Evolutionary conservation across 2,888 invertebrate species (phyloP).

Genomic region (Malthinus flaveolus): DNA sequence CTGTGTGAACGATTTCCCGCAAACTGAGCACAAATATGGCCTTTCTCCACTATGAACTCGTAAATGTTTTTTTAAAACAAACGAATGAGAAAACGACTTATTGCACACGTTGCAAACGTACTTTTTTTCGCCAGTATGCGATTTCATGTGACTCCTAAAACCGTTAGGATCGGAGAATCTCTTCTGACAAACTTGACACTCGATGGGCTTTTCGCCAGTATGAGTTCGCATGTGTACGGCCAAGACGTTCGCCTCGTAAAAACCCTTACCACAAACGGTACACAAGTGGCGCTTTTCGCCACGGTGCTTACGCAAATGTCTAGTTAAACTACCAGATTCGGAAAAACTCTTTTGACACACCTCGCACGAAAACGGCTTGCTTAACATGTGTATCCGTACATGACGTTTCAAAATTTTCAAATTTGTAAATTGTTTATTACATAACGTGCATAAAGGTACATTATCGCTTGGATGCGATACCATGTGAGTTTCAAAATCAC

Average conservation of each 20-base stretch:
- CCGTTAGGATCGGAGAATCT: constrained; percentile 47
- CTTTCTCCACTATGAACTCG: constrained; percentile 45
- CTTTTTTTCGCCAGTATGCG: constrained; percentile 46
- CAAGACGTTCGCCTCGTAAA: constrained; percentile 48
- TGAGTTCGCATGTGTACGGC: constrained; percentile 46
- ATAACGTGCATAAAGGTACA: constrained; percentile 41
- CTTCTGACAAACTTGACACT: constrained; percentile 43
- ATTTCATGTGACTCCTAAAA: constrained; percentile 43
- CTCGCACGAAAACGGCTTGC: constrained; percentile 45
- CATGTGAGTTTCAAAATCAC: constrained; percentile 43
- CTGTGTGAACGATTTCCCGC: constrained; percentile 46
- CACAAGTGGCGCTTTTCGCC: constrained; percentile 49
- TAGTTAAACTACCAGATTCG: constrained; percentile 46
- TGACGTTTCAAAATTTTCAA: constrained; percentile 45
- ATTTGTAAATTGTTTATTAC: constrained; percentile 43
- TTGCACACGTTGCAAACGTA: constrained; percentile 43
- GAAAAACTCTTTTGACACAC: constrained; percentile 44
- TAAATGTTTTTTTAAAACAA: constrained; percentile 45
- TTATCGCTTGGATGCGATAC: constrained; percentile 42
- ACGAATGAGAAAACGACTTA: constrained; percentile 46
- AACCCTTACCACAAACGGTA: constrained; percentile 46
- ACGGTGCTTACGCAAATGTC: constrained; percentile 46
- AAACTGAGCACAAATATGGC: constrained; percentile 44
- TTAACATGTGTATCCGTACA: constrained; percentile 44
- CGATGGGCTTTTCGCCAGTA: constrained; percentile 48